Conservation (phyloP, 2,888 invertebrate genomes). For the Mythimna ferrago region DNA sequence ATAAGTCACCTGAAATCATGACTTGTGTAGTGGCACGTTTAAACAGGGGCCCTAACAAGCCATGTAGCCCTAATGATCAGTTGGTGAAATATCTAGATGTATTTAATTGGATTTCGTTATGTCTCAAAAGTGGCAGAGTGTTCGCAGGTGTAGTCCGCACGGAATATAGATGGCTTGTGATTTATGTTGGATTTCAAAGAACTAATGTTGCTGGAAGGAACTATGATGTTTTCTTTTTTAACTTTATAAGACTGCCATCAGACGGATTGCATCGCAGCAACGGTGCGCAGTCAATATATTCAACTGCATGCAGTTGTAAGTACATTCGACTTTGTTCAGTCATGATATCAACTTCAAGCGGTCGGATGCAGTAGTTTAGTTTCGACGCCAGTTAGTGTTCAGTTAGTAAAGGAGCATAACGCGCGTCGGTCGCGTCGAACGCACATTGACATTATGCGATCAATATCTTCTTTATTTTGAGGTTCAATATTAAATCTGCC, state of each 20-base stretch:
- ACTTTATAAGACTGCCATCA: neutral
- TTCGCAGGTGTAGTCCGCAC: conserved; percentile 83
- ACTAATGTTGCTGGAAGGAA: conserved; percentile 43
- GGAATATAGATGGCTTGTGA: conserved; percentile 84
- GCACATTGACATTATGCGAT: too few relatives aligned
- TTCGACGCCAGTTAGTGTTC: too few relatives aligned
- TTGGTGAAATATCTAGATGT: conserved; percentile 85
- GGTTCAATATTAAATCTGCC: too few relatives aligned
- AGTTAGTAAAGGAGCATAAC: too few relatives aligned
- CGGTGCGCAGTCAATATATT: too few relatives aligned
- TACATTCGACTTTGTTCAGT: too few relatives aligned
- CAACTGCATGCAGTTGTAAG: too few relatives aligned
- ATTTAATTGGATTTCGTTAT: conserved; percentile 88
- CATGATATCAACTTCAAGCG: too few relatives aligned
- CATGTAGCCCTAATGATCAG: conserved; percentile 84
- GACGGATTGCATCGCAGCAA: too few relatives aligned
- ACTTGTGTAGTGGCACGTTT: conserved; percentile 73
- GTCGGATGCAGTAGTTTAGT: too few relatives aligned
- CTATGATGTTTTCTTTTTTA: neutral
- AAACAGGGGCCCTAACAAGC: conserved; percentile 79
- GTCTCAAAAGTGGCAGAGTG: conserved; percentile 73
- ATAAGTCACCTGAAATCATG: conserved; percentile 77
- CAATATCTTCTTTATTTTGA: too few relatives aligned
- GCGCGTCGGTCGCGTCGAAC: too few relatives aligned
- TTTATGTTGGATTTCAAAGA: conserved; percentile 71